Evolutionary conservation across 2,113 vertebrate species (phyloP), one percentile per base, ranked within the genome.

Genomic region (Aspiorhynchus laticeps): DNA sequence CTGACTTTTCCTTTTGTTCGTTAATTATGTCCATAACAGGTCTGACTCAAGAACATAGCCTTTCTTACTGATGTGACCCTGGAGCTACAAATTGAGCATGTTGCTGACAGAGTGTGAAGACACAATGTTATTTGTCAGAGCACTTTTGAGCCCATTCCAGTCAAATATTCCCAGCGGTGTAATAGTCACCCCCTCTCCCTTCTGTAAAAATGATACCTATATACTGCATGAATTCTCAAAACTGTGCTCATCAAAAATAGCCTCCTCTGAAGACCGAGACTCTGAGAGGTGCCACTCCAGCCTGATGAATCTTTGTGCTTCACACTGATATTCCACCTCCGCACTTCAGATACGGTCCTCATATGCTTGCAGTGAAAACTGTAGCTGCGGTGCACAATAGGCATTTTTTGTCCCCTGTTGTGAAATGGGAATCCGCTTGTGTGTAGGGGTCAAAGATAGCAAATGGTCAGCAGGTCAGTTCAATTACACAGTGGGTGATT

Each of bases 381-480:
- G 61, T n/a, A 80, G 75, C 28, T 19, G 24, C 65, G 5, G 41
- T n/a, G 46, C 65, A 74, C 74, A 79, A 85, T 67, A 61, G 71
- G 71, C 78, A 85, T 89, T 85, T 87, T 56, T 63, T 15, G 81
- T 87, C 31, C 80, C 86, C 85, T 84, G 80, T 82, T 81, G 76
- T 75, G 86, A 75, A 75, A 87, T 75, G 85, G 78, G 83, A 85
- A 83, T 61, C 67, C 48, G 85, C 53, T 84, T 86, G 79, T 85
- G 85, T 36, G 77, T 46, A 33, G 85, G 71, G 86, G 88, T 84
- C 83, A 87, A 78, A 75, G 65, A 85, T 76, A 82, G 89, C 88
- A 89, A 89, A 86, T 65, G 90, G 85, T 89, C 86, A 82, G 80
- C 80, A 74, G 89, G 90, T 89, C 90, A 90, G 83, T 91, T 90